Evolutionary conservation across 2,888 invertebrate species (phyloP).

Genomic region (Cantharis nigra): DNA sequence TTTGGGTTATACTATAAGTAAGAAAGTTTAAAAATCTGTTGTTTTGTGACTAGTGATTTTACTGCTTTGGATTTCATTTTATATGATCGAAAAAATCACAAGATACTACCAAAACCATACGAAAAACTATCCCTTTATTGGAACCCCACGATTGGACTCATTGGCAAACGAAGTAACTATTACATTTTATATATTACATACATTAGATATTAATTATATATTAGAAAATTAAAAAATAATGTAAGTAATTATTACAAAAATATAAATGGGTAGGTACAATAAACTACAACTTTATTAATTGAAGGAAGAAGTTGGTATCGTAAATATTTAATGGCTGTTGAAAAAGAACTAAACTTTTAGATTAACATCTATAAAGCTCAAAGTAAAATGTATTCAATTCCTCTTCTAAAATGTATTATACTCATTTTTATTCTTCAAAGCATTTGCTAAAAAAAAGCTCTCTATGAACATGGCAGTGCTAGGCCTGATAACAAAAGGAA

Average conservation of each 20-base stretch:
- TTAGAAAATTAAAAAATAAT: too few relatives aligned
- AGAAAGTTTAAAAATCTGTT: too few relatives aligned
- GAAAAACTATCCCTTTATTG: too few relatives aligned
- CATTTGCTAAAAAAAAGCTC: background rate
- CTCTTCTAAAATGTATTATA: background rate
- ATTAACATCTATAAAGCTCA: background rate
- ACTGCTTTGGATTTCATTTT: too few relatives aligned
- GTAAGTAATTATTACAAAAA: background rate
- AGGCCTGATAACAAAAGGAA: background rate
- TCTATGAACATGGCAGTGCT: background rate
- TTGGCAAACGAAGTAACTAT: too few relatives aligned
- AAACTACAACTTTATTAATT: background rate
- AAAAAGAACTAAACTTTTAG: background rate
- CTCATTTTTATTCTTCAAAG: background rate
- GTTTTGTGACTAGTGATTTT: too few relatives aligned
- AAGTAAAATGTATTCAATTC: background rate
- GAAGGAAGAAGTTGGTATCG: slow-evolving; percentile 32
- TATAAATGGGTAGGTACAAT: background rate
- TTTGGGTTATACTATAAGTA: too few relatives aligned
- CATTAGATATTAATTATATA: too few relatives aligned
- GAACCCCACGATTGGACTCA: too few relatives aligned
- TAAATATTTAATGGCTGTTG: background rate
- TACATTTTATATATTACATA: too few relatives aligned
- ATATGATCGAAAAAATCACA: too few relatives aligned
- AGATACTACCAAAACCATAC: too few relatives aligned